Evolutionary conservation across 2,888 invertebrate species (phyloP).

Genomic region (Eulithis prunata): DNA sequence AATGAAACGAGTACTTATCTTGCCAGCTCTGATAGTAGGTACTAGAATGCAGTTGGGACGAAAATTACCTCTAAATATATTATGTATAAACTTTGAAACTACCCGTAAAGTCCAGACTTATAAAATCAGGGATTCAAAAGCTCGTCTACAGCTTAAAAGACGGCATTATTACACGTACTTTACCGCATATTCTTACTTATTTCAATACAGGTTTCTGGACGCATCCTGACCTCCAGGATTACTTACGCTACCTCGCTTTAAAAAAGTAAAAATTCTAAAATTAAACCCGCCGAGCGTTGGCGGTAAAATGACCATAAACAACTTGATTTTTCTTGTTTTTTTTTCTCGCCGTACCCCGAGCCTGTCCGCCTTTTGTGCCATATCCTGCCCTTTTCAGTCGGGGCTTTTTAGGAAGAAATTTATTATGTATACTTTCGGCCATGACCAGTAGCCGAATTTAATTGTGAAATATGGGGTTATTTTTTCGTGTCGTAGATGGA

Average conservation of each 20-base stretch:
- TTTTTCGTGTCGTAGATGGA: slow-evolving; percentile 62
- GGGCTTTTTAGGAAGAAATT: slow-evolving; percentile 82
- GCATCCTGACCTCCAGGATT: slow-evolving; percentile 35
- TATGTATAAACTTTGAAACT: slow-evolving; percentile 12
- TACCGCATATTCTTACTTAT: slow-evolving; percentile 12
- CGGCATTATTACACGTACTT: slow-evolving; percentile 26
- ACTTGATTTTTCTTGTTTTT: slow-evolving; percentile 62
- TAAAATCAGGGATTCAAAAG: slow-evolving; percentile 23
- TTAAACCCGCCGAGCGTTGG: slow-evolving; percentile 76
- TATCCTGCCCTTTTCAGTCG: slow-evolving; percentile 82
- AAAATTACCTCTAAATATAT: slow-evolving; percentile 11
- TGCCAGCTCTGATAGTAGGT: not conserved
- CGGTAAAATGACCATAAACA: slow-evolving; percentile 81
- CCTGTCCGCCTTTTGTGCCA: slow-evolving; percentile 73
- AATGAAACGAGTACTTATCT: not conserved
- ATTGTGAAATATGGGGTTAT: slow-evolving; percentile 81
- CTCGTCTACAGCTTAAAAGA: slow-evolving; percentile 11
- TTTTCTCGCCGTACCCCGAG: slow-evolving; percentile 64
- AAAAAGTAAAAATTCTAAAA: slow-evolving; percentile 72
- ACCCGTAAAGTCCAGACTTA: slow-evolving; percentile 13
- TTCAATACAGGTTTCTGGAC: slow-evolving; percentile 40
- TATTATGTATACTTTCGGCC: slow-evolving; percentile 81
- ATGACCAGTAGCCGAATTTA: slow-evolving; percentile 83
- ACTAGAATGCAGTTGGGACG: not conserved
- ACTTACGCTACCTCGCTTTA: slow-evolving; percentile 42